Evolutionary conservation across 2,888 invertebrate genomes (phyloP).

Genomic region (Vanessa cardui): DNA sequence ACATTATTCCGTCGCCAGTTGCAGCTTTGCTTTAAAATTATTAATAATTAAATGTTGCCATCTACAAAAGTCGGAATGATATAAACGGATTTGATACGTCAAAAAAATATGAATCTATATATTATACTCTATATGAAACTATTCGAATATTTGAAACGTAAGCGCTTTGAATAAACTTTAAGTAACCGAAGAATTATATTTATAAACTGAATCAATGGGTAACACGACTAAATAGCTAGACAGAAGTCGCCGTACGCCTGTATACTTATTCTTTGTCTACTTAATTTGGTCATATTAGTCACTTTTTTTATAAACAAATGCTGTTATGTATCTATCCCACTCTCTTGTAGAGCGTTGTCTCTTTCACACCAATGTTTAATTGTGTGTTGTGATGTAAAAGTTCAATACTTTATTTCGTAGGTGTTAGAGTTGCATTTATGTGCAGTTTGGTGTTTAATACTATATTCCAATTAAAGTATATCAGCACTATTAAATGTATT

Average conservation of each 20-base stretch:
- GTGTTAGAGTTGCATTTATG: slow-evolving; percentile 23
- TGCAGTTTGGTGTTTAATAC: slow-evolving; percentile 8
- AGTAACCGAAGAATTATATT: slow-evolving; percentile 1
- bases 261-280: background rate
- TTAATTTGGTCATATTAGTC: background rate
- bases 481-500: background rate
- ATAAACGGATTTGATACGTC: slow-evolving; percentile 3
- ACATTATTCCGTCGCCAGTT: background rate
- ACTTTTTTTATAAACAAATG: background rate
- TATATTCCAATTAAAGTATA: background rate
- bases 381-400: slow-evolving; percentile 2
- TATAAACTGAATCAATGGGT: background rate
- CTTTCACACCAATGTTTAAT: background rate
- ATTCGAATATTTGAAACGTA: slow-evolving; percentile 7
- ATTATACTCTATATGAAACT: slow-evolving; percentile 11
- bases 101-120: slow-evolving; percentile 17
- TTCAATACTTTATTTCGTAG: slow-evolving; percentile 4
- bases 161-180: slow-evolving; percentile 14
- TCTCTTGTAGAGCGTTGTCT: background rate
- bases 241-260: background rate
- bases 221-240: slow-evolving; percentile 2
- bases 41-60: background rate
- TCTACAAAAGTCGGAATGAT: background rate
- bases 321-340: background rate
- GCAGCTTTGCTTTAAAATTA: slow-evolving; percentile 5